Evolutionary conservation across 2,888 invertebrate genomes (phyloP), one percentile per base, ranked within the genome.

Genomic region (Melangyna quadrimaculata): DNA sequence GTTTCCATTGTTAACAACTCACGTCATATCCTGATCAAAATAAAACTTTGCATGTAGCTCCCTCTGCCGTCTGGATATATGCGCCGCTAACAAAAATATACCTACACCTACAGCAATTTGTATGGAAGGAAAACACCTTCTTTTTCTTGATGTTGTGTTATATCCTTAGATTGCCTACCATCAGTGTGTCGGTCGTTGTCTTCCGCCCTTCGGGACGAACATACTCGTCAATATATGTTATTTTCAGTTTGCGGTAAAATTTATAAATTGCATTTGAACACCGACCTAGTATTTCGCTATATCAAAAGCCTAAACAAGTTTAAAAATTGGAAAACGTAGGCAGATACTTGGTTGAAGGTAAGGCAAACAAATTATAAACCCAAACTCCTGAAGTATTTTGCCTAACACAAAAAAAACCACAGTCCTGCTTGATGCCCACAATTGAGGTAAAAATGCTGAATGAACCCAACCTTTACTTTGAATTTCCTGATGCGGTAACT

Each of bases 231-330:
- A 48, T 14, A 1, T 29, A 27, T 17, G 17, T 3, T 55, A 19
- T 22, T 22, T 67, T 72, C 69, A 72, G 80, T 71, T 77, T 65
- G 75, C 71, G 80, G 84, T 71, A 63, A 79, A 71, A 78, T 71
- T 70, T 83, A 65, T 65, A 78, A 83, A 84, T 84, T 84, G 67
- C 79, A 79, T 79, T 79, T 53, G 53, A 67, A 75, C 19, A 61
- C 43, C 43, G 19, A 78, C 71, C 37, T 61, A 72, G 45, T 48
- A 37, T 17, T 43, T 17, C n/a, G 27, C n/a, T 43, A 53, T 24
- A 43, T 9, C 37, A 35, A 40, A 59, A 40, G 45, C 29, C 35
- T 70, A 67, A 65, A 45, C 32, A 9, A 45, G 29, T 12, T 29
- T 14, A 19, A 37, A 61, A 69, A 48, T 35, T 35, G 67, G 40